Evolutionary conservation across 37 sponge, comb jelly and placozoan species (phyloP).

Genomic region (Agelas oroides): DNA sequence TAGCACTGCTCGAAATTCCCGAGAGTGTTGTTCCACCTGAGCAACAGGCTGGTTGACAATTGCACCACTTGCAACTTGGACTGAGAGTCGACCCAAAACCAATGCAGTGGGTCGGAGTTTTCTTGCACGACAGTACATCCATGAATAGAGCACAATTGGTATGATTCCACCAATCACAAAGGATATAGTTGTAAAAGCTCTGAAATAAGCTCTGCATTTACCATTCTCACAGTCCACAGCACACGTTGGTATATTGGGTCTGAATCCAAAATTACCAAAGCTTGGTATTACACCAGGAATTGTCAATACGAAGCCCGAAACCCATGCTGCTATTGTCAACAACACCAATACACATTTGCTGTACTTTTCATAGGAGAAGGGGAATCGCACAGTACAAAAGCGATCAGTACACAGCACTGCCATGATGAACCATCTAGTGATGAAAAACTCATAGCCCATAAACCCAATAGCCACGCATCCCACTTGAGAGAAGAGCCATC

Average conservation of each 20-base stretch:
- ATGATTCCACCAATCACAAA: constrained; percentile 29
- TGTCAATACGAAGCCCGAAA: neutral
- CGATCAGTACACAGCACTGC: constrained; percentile 36
- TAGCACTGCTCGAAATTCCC: neutral
- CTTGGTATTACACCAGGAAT: neutral
- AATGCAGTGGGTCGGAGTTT: neutral
- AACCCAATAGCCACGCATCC: constrained; percentile 36
- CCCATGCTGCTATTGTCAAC: constrained; percentile 33
- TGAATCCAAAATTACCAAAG: neutral
- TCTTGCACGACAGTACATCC: constrained; percentile 18
- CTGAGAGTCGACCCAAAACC: neutral
- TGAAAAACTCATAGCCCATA: constrained; percentile 18
- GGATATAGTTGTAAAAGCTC: neutral
- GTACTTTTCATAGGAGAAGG: constrained; percentile 33
- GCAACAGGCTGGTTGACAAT: neutral
- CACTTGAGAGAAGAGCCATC: constrained; percentile 14
- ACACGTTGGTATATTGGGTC: constrained; percentile 25
- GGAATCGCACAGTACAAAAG: constrained; percentile 34
- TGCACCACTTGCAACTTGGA: neutral
- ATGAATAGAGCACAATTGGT: constrained; percentile 21
- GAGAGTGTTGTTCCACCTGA: neutral
- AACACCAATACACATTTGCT: constrained; percentile 21
- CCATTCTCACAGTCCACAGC: neutral
- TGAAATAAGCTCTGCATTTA: constrained; percentile 1
- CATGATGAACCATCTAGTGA: constrained; percentile 39